Percentiles rank a stretch among this genome's conserved stretches.
These are phyloP conservation scores for Takifugu ocellatus DNA, from an alignment of 2,797 vertebrate genomes.

Conservation along the genomic window DNA sequence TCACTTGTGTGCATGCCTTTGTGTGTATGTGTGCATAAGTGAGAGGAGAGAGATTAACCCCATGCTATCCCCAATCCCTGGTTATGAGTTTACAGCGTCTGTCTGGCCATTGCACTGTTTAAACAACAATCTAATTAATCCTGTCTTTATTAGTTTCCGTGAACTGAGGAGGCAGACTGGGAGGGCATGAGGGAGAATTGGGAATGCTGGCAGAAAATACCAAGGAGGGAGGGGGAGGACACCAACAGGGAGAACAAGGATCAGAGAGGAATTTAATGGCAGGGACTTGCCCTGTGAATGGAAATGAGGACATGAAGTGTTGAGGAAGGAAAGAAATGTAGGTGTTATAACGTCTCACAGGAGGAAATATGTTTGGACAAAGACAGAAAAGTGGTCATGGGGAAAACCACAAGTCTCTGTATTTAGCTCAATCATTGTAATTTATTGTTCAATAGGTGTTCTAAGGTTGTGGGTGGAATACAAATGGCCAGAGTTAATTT, in stretches of 20 bases:
- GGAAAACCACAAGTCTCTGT: slow-evolving; percentile 29
- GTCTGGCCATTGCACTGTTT: slow-evolving; percentile 89
- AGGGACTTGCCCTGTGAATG: slow-evolving; percentile 63
- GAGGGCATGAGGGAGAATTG: slow-evolving; percentile 71
- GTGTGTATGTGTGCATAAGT: slow-evolving; percentile 70
- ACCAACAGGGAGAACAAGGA: slow-evolving; percentile 69
- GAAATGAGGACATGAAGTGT: slow-evolving; percentile 57
- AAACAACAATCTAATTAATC: slow-evolving; percentile 96
- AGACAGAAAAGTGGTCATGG: slow-evolving; percentile 42
- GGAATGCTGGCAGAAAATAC: slow-evolving; percentile 75
- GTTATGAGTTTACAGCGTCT: slow-evolving; percentile 93
- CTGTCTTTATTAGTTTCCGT: slow-evolving; percentile 93
- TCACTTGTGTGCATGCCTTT: slow-evolving; percentile 37
- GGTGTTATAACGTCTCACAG: slow-evolving; percentile 52
- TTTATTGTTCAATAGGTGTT: slow-evolving; percentile 33
- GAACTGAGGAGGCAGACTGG: slow-evolving; percentile 79
- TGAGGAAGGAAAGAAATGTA: slow-evolving; percentile 46
- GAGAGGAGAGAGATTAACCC: slow-evolving; percentile 87
- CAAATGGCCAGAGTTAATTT: slow-evolving; percentile 22
- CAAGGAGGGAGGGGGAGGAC: slow-evolving; percentile 61
- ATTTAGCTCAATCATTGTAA: slow-evolving; percentile 34
- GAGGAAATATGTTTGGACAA: slow-evolving; percentile 40
- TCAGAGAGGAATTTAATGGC: slow-evolving; percentile 76
- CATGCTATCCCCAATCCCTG: slow-evolving; percentile 88
- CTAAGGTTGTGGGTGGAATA: slow-evolving; percentile 39